phyloP scores from a whole-genome alignment of 2,888 invertebrate genomes.

The Lordiphosa andalusiaca region DNA sequence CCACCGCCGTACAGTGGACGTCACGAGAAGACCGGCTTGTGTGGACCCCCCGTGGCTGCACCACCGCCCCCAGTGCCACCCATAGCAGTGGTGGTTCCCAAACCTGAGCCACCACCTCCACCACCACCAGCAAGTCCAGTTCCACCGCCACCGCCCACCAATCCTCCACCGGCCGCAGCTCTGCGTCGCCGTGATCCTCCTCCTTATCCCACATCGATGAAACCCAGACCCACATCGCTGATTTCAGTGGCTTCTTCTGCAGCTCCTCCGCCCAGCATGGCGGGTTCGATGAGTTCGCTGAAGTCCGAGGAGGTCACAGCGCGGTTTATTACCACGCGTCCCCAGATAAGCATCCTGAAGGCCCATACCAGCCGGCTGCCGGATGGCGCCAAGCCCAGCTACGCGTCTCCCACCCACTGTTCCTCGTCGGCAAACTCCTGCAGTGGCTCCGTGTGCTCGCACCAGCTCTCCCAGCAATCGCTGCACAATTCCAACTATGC shows the following conservation, averaged over 20 bases:
- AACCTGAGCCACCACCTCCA: slow-evolving; percentile 32
- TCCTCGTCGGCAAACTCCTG: slow-evolving; percentile 74
- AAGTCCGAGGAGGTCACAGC: slow-evolving; percentile 87
- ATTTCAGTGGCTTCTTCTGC: slow-evolving; percentile 77
- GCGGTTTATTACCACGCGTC: slow-evolving; percentile 88
- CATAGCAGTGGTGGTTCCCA: slow-evolving; percentile 29
- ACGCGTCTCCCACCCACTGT: slow-evolving; percentile 81
- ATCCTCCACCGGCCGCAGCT: slow-evolving; percentile 33
- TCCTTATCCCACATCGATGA: slow-evolving; percentile 83
- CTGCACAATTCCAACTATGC: slow-evolving; percentile 76
- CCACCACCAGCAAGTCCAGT: slow-evolving; percentile 24
- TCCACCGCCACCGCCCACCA: slow-evolving; percentile 19
- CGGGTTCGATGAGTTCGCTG: slow-evolving; percentile 76
- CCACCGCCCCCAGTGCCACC: slow-evolving; percentile 41
- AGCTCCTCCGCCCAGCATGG: slow-evolving; percentile 75
- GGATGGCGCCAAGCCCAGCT: slow-evolving; percentile 83
- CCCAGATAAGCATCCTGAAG: slow-evolving; percentile 88
- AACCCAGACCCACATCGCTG: slow-evolving; percentile 80
- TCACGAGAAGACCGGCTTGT: slow-evolving; percentile 82
- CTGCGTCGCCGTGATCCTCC: slow-evolving; percentile 83
- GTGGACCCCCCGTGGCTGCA: slow-evolving; percentile 76
- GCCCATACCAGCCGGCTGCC: slow-evolving; percentile 88
- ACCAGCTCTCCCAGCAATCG: slow-evolving; percentile 73
- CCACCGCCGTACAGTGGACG: slow-evolving; percentile 87
- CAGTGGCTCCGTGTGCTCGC: slow-evolving; percentile 67